phyloP scores from a whole-genome alignment of 2,797 vertebrate species.

The Sternarchorhynchus goeldii region DNA sequence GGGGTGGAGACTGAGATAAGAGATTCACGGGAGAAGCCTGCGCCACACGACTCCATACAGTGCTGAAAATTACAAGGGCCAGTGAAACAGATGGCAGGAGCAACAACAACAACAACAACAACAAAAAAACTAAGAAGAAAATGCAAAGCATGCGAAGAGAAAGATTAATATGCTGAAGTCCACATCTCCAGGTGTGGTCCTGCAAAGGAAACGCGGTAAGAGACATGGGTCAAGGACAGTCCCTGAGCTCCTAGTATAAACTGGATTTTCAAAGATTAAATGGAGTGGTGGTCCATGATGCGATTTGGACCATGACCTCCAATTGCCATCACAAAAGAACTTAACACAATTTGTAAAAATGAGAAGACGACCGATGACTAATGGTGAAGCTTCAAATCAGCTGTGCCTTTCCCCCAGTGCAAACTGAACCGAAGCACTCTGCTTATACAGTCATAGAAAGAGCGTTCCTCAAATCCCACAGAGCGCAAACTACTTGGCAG shows the following conservation, averaged over 20 bases:
- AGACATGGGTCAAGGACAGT: slow-evolving; percentile 45
- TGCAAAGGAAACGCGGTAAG: slow-evolving; percentile 31
- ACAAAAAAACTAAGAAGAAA: neutral
- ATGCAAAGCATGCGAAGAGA: neutral
- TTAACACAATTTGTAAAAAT: slow-evolving; percentile 7
- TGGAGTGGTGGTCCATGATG: neutral
- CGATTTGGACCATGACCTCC: neutral
- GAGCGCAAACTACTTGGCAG: neutral
- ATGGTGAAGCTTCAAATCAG: neutral
- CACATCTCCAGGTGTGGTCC: slow-evolving; percentile 17
- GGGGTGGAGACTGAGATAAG: slow-evolving; percentile 21
- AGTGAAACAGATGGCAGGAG: neutral
- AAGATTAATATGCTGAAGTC: slow-evolving; percentile 22
- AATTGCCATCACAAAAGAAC: neutral
- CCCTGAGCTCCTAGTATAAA: slow-evolving; percentile 28
- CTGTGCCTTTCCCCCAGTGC: too few species aligned
- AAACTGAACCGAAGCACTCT: too few species aligned
- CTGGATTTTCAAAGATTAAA: neutral
- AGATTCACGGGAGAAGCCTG: slow-evolving; percentile 7
- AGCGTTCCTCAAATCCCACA: neutral
- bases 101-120: neutral
- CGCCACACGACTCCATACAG: slow-evolving; percentile 2
- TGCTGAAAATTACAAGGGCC: slow-evolving; percentile 1
- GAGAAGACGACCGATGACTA: neutral
- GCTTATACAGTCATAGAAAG: neutral